These are phyloP conservation scores for Blennius ocellaris DNA, from an alignment of 2,113 vertebrate genomes.

Conservation along the genomic window DNA sequence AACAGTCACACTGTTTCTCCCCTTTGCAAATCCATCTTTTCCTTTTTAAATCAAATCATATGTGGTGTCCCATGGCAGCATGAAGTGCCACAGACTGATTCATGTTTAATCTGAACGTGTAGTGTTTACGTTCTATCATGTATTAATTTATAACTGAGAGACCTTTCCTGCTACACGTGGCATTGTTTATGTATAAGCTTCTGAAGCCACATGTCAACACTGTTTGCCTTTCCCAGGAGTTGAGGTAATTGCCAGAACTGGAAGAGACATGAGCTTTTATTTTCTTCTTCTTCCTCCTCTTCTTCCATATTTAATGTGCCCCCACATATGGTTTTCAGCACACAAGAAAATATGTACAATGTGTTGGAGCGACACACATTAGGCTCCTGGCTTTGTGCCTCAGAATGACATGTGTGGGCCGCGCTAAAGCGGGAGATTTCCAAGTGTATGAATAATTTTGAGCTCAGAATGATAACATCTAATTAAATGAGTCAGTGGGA, in stretches of 20 bases:
- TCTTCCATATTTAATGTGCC: slow-evolving; percentile 40
- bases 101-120: slow-evolving; percentile 39
- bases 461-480: slow-evolving; percentile 66
- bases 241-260: slow-evolving; percentile 34
- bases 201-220: slow-evolving; percentile 27
- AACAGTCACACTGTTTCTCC: slow-evolving; percentile 36
- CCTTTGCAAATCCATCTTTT: slow-evolving; percentile 58
- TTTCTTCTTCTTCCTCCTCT: not conserved
- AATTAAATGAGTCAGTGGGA: slow-evolving; percentile 75
- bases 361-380: slow-evolving; percentile 41
- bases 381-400: slow-evolving; percentile 49
- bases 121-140: slow-evolving; percentile 47
- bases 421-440: slow-evolving; percentile 53
- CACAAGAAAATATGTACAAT: slow-evolving; percentile 33
- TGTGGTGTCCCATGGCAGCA: slow-evolving; percentile 28
- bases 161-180: slow-evolving; percentile 29
- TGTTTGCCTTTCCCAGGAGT: slow-evolving; percentile 35
- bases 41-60: slow-evolving; percentile 58
- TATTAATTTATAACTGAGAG: slow-evolving; percentile 58
- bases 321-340: slow-evolving; percentile 37
- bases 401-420: slow-evolving; percentile 49
- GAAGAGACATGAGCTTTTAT: slow-evolving; percentile 13
- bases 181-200: slow-evolving; percentile 54
- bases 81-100: slow-evolving; percentile 25
- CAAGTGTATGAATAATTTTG: slow-evolving; percentile 63